Base-by-base conservation (phyloP, 1,140 invertebrate species). In the Rhagoletis zephyria region DNA sequence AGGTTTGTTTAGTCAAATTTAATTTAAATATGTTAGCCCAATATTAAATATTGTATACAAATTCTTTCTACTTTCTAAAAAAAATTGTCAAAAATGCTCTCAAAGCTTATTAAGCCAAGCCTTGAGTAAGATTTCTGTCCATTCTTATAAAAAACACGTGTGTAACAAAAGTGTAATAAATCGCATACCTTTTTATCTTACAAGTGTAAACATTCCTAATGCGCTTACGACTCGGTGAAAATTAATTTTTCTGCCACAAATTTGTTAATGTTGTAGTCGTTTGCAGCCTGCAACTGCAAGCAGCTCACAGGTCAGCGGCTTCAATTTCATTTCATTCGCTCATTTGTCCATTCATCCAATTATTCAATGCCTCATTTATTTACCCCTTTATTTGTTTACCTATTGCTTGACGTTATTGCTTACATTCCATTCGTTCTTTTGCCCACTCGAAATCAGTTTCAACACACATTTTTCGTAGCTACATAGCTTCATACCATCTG, bases 311-410 rank as follows among this genome's bases (percentile, higher is more conserved):
- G 61, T 16, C 61, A n/a, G 61, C 16, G 4, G 61, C 16, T 63
- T 12, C 12, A 74, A 9, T 48, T 3, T 12, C 3, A 40, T 48
- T 48, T 74, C 67, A 48, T 14, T 74, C 45, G 16, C 45, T 30
- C 42, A 5, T 14, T 74, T 74, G 16, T 74, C 12, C 42, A 5
- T 12, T 12, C 42, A 45, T 40, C 67, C 4, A 74, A 74, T 74
- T 74, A 74, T 48, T 74, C 40, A 42, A 74, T 42, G 67, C 67
- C 67, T 74, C 67, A 74, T 74, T 74, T 74, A 74, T n/a, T 70
- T 74, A 74, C 42, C 67, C 67, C 45, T 45, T 74, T 7, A 48
- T 74, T 74, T 74, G 40, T 2, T 6, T 74, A n/a, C 67, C 16
- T 3, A 56, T 56, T 56, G 51, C 51, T 56, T 56, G 51, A 10